Base-by-base conservation (phyloP, 1,140 invertebrate species). In the Atta texana region DNA sequence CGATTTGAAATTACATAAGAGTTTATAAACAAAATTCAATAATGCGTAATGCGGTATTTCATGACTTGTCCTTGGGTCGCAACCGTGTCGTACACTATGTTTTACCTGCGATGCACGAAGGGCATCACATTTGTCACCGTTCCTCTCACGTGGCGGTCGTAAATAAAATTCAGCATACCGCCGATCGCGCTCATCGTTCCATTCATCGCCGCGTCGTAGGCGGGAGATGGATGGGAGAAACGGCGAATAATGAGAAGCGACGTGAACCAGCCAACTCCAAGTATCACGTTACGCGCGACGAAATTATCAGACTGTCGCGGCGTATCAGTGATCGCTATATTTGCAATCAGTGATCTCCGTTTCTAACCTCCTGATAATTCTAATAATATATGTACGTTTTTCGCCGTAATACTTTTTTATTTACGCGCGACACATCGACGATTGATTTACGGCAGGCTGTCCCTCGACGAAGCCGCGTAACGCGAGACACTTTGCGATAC, bases 41-140 rank as follows among this genome's bases (percentile, higher is more conserved):
- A 59, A 24, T 3, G 8, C 4, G 5, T 28, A 57, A 57, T 39
- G 44, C 66, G 34, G 31, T 5, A 0, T 53, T 34, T 51, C 31
- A 39, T 16, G 49, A 69, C 34, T 44, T 16, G 28, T 49, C 8
- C 12, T 34, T n/a, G 28, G 16, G 63, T 3, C 28, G 53, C 51
- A 24, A 3, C 24, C 4, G 12, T 14, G 18, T 18, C 12, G 12
- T 8, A 16, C 24, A 64, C n/a, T 49, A 59, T 3, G 12, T 39
- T 14, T 71, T 93, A 94, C 94, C 93, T 94, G 89, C 88, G 92
- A 44, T 92, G 86, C 44, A 94, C 49, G 81, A 94, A 93, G 31
- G 94, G 93, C 64, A 92, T 24, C 18, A 92, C 69, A 68, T 87
- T 88, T 31, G 89, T 81, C 34, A 93, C 71, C 4, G 91, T 34